Evolutionary conservation across 2,888 invertebrate species (phyloP), one percentile per base, ranked within the genome.

Genomic region (Cryptus viduatorius): DNA sequence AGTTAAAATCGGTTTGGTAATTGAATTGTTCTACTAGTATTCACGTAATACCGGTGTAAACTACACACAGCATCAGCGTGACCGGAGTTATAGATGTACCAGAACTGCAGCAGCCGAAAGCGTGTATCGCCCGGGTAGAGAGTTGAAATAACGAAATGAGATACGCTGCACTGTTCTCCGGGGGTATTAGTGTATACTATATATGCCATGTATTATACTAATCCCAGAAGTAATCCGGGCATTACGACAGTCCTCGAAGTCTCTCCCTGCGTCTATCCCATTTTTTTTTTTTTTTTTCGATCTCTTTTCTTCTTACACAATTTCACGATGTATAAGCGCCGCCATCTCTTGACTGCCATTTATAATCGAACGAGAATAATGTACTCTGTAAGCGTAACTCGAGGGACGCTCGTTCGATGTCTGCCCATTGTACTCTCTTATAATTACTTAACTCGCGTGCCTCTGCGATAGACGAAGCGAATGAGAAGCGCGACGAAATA

Each of bases 21-120:
- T 79, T 83, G 83, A 83, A 83, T 83, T 71, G 83, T 79, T 75
- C 56, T 61, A 50, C 37, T 42, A 29, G 82, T 44, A 69, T 75
- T 79, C 75, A 79, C 79, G 65, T 83, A 83, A 75, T 75, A 75
- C 64, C 64, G n/a, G 65, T 56, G 53, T 71, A 71, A 65, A 24
- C 71, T 44, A 3, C 14, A 53, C 37, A 16, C 37, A 71, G 19
- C 56, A 71, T 53, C 53, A 71, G 31, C 59, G 59, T 14, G 31
- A 48, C 48, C 29, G 61, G 61, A 61, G 31, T 1, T 14, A 14
- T 29, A 31, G 42, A 53, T 37, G 50, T 10, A 71, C 37, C 37
- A 24, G 14, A 37, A 37, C 24, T n/a, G 68, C 48, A 46, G 16
- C 44, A 59, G 64, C 64, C 75, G 65, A 79, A 73, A 73, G 31